Percentiles rank a stretch among this genome's conserved stretches.
phyloP scores from a whole-genome alignment of 2,888 invertebrate species.

The Zonitis immaculata region DNA sequence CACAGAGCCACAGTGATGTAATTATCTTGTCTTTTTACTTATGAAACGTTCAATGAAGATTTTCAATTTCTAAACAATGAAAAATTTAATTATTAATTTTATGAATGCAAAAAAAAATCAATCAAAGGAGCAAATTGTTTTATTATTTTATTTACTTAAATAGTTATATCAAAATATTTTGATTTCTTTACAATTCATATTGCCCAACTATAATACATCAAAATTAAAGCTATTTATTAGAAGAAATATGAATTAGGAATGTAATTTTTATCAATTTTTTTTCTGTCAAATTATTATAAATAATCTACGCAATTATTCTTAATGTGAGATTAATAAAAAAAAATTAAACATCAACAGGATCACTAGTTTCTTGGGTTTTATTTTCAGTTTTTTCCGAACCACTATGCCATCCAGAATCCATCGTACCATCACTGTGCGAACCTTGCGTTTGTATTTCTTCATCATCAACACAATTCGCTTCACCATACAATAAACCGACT shows the following conservation, averaged over 20 bases:
- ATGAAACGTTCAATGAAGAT: too few relatives aligned
- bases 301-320: neutral
- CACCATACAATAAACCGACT: conserved; percentile 47
- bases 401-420: conserved; percentile 68
- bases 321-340: neutral
- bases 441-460: conserved; percentile 43
- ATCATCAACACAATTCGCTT: conserved; percentile 40
- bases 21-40: too few relatives aligned
- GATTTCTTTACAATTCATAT: neutral
- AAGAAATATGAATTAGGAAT: too few relatives aligned
- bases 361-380: conserved; percentile 33
- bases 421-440: conserved; percentile 51
- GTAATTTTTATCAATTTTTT: too few relatives aligned
- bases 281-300: too few relatives aligned
- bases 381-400: conserved; percentile 58
- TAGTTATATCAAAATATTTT: neutral
- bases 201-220: neutral
- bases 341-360: conserved; percentile 40
- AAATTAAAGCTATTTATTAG: conserved; percentile 1
- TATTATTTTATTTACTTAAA: neutral
- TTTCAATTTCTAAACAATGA: too few relatives aligned
- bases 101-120: too few relatives aligned
- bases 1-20: too few relatives aligned
- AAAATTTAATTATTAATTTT: too few relatives aligned
- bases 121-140: neutral